A percentile compares a stretch with the other conserved stretches of the same genome.
phyloP scores from a whole-genome alignment of 1,140 invertebrate species.

The Thaumatotibia leucotreta region DNA sequence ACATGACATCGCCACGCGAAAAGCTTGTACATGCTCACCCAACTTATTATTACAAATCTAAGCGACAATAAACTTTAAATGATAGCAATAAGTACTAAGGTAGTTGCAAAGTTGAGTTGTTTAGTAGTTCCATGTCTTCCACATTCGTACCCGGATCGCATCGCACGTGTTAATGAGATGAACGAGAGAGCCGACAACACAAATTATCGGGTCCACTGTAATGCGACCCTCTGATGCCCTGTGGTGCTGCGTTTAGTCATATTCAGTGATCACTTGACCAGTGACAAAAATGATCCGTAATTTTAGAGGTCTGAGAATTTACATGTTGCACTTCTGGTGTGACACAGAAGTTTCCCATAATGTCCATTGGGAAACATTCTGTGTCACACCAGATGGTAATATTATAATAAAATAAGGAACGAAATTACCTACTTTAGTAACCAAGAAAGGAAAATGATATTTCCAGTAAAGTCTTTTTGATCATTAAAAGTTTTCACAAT shows the following conservation, averaged over 20 bases:
- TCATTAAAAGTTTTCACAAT: too few species aligned
- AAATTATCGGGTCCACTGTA: slow-evolving; percentile 49
- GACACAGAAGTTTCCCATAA: too few species aligned
- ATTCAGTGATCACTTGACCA: too few species aligned
- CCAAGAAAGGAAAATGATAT: too few species aligned
- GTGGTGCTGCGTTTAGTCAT: slow-evolving; percentile 33
- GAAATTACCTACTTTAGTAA: too few species aligned
- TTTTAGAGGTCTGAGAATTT: too few species aligned
- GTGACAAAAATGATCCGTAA: too few species aligned
- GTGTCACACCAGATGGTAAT: too few species aligned
- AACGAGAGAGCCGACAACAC: slow-evolving; percentile 38
- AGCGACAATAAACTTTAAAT: not conserved
- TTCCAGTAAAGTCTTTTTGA: too few species aligned
- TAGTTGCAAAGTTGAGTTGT: not conserved
- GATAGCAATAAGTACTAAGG: not conserved
- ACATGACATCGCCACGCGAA: not conserved
- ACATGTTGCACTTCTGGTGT: too few species aligned
- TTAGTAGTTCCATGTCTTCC: not conserved
- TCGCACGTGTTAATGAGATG: slow-evolving; percentile 41
- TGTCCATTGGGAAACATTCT: too few species aligned
- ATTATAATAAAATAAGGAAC: too few species aligned
- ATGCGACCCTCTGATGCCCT: slow-evolving; percentile 46
- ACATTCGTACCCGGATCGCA: slow-evolving; percentile 15
- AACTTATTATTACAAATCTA: not conserved
- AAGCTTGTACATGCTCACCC: not conserved